Percentiles rank a stretch among this genome's conserved stretches.
These are phyloP conservation scores for Arvicanthis niloticus DNA, from an alignment of 2,113 vertebrate genomes.

Conservation along the genomic window DNA sequence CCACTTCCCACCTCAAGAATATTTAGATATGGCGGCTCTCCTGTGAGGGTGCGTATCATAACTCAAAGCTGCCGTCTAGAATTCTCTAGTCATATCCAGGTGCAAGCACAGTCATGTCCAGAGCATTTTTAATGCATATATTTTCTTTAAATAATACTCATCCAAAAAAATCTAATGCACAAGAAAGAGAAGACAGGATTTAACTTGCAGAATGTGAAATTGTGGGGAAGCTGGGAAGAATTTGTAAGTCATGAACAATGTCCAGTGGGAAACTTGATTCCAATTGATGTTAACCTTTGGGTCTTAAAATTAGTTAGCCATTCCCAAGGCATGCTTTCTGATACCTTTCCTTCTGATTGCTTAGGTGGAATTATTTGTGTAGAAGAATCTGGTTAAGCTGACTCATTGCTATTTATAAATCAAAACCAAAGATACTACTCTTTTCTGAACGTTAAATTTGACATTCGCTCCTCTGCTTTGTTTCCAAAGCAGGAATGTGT, in stretches of 20 bases:
- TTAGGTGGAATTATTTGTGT: conserved; percentile 64
- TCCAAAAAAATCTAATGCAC: not conserved
- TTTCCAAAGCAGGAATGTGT: not conserved
- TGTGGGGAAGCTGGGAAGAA: not conserved
- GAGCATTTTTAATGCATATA: conserved; percentile 10
- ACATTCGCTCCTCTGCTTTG: conserved; percentile 37
- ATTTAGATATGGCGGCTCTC: not conserved
- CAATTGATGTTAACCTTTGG: conserved; percentile 23
- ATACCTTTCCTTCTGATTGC: conserved; percentile 60
- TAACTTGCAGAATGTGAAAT: conserved; percentile 18
- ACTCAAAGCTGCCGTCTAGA: conserved; percentile 4
- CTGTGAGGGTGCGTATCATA: not conserved
- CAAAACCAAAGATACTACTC: conserved; percentile 56
- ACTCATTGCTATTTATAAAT: conserved; percentile 73
- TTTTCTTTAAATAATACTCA: conserved; percentile 30
- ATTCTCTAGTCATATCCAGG: not conserved
- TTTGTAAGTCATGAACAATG: not conserved
- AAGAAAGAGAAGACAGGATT: conserved; percentile 22
- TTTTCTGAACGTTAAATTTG: conserved; percentile 61
- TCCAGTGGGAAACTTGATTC: conserved; percentile 17
- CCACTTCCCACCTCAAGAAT: not conserved
- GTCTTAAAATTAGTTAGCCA: conserved; percentile 55
- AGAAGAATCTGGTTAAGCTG: conserved; percentile 59
- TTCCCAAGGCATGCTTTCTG: not conserved
- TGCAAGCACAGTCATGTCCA: not conserved